These are phyloP conservation scores for Corbicula japonica DNA, from an alignment of 2,888 invertebrate species.

Conservation along the genomic window DNA sequence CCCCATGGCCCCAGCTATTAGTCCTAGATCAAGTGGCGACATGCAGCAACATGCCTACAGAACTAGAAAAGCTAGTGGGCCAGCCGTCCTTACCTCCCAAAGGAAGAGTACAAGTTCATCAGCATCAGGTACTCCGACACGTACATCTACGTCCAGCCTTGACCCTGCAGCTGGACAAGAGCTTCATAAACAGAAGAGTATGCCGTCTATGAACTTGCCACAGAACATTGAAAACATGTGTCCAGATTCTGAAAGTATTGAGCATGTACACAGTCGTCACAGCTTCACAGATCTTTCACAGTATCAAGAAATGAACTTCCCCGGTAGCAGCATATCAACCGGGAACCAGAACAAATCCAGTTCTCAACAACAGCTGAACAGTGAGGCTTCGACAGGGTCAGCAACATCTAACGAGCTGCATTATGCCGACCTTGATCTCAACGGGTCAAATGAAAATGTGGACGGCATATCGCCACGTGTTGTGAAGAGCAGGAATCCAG, in stretches of 20 bases:
- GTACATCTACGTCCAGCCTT: slow-evolving; percentile 22
- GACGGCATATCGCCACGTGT: slow-evolving; percentile 71
- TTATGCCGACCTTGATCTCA: slow-evolving; percentile 85
- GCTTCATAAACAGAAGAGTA: slow-evolving; percentile 67
- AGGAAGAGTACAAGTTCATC: slow-evolving; percentile 17
- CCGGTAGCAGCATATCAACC: slow-evolving; percentile 56
- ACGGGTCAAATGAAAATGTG: slow-evolving; percentile 78
- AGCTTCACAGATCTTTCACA: slow-evolving; percentile 77
- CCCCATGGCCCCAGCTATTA: slow-evolving; percentile 38
- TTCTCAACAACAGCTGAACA: slow-evolving; percentile 58
- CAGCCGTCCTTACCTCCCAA: slow-evolving; percentile 30
- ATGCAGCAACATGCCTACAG: slow-evolving; percentile 32
- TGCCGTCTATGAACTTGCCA: slow-evolving; percentile 66
- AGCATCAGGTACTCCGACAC: slow-evolving; percentile 9
- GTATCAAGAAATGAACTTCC: slow-evolving; percentile 76
- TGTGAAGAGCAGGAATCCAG: slow-evolving; percentile 76
- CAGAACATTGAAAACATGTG: slow-evolving; percentile 25
- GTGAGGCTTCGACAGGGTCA: slow-evolving; percentile 16
- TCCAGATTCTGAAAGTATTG: slow-evolving; percentile 10
- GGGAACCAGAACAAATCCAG: slow-evolving; percentile 44
- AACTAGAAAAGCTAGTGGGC: slow-evolving; percentile 59
- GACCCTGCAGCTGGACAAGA: slow-evolving; percentile 58
- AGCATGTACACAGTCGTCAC: slow-evolving; percentile 67
- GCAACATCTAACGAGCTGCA: slow-evolving; percentile 84
- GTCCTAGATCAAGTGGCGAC: slow-evolving; percentile 32